These are phyloP conservation scores for Trissonchulus latispiculum DNA, from an alignment of 2,888 invertebrate genomes.

Conservation along the genomic window DNA sequence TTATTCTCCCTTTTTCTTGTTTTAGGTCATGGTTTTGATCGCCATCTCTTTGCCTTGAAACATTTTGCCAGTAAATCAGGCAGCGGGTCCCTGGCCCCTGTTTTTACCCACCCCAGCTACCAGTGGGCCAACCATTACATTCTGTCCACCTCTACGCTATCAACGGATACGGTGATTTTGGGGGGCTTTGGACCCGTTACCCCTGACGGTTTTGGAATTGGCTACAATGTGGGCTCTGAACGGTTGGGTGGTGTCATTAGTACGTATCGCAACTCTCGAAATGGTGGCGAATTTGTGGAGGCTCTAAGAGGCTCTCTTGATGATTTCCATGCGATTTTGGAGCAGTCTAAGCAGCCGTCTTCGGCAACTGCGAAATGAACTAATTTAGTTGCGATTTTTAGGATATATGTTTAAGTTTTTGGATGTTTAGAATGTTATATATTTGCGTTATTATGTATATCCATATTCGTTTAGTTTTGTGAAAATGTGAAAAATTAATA, in stretches of 20 bases:
- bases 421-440: too few relatives aligned
- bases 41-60: constrained; percentile 79
- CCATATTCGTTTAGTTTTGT: too few relatives aligned
- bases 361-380: too few relatives aligned
- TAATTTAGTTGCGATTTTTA: too few relatives aligned
- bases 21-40: constrained; percentile 81
- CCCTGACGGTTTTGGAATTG: constrained; percentile 79
- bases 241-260: constrained; percentile 71
- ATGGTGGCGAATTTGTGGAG: constrained; percentile 61
- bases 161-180: constrained; percentile 68
- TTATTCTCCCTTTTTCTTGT: neutral
- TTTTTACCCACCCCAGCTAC: constrained; percentile 68
- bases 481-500: too few relatives aligned
- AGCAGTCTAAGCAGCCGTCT: too few relatives aligned
- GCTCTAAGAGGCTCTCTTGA: constrained; percentile 62
- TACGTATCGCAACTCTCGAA: constrained; percentile 61
- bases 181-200: constrained; percentile 92
- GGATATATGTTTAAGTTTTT: too few relatives aligned
- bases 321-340: constrained; percentile 53
- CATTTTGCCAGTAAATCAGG: neutral
- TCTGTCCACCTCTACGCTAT: constrained; percentile 84
- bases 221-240: constrained; percentile 72
- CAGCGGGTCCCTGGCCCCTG: constrained; percentile 47
- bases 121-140: constrained; percentile 70
- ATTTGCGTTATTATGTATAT: too few relatives aligned